phyloP scores from a whole-genome alignment of 2,797 vertebrate species.

The Cetoscarus ocellatus region DNA sequence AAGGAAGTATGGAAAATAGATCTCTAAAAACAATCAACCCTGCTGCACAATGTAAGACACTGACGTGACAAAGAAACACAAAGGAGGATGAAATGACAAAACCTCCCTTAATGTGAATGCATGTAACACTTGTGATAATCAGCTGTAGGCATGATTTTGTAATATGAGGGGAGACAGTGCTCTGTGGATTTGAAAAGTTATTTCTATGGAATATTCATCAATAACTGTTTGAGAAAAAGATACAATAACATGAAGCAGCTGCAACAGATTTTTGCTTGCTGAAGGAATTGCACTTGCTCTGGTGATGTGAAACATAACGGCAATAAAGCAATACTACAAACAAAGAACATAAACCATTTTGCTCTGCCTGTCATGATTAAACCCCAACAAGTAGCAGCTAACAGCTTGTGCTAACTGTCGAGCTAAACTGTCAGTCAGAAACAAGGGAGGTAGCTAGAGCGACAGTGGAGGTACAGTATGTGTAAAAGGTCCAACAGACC shows the following conservation, averaged over 20 bases:
- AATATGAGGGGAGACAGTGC: constrained; percentile 36
- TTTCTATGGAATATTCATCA: constrained; percentile 52
- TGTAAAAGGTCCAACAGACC: constrained; percentile 24
- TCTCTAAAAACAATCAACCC: constrained; percentile 37
- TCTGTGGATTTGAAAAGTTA: constrained; percentile 31
- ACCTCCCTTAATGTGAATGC: constrained; percentile 19
- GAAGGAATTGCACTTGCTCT: constrained; percentile 52
- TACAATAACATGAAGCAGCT: constrained; percentile 38
- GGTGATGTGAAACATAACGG: constrained; percentile 13
- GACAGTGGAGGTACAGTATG: constrained; percentile 54
- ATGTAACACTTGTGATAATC: constrained; percentile 45
- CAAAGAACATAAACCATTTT: constrained; percentile 36
- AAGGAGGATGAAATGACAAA: constrained; percentile 33
- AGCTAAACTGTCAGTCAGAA: constrained; percentile 45
- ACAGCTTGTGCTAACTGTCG: constrained; percentile 43
- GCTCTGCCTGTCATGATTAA: constrained; percentile 39
- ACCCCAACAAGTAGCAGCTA: constrained; percentile 48
- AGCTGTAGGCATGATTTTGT: constrained; percentile 35
- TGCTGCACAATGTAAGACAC: constrained; percentile 36
- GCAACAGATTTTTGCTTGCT: constrained; percentile 9
- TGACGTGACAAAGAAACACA: constrained; percentile 13
- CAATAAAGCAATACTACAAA: constrained; percentile 25
- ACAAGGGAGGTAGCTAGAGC: constrained; percentile 70
- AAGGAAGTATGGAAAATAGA: constrained; percentile 24
- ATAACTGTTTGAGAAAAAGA: constrained; percentile 37